These are phyloP conservation scores for Drosophila hamatofila DNA, from an alignment of 2,888 invertebrate species.

Conservation along the genomic window DNA sequence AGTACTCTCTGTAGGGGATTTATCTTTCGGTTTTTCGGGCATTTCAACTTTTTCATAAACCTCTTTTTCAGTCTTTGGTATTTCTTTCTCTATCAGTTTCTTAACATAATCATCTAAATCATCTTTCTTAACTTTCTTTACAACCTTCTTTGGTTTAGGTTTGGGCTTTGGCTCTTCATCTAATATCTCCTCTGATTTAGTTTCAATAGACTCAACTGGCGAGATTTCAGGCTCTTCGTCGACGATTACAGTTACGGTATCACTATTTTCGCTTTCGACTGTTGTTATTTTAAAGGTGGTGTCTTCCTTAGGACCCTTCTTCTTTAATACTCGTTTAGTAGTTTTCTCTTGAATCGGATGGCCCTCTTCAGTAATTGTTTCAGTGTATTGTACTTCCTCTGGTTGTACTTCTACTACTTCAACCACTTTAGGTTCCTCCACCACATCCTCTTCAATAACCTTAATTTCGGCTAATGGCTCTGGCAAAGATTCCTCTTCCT, in stretches of 20 bases:
- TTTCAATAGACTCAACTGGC: slow-evolving; percentile 41
- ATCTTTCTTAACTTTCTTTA: slow-evolving; percentile 78
- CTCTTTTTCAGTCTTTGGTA: slow-evolving; percentile 84
- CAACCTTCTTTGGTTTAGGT: slow-evolving; percentile 70
- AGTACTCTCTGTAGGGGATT: slow-evolving; percentile 35
- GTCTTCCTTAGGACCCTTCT: slow-evolving; percentile 76
- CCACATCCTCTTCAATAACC: slow-evolving; percentile 62
- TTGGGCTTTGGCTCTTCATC: slow-evolving; percentile 77
- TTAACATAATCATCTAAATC: slow-evolving; percentile 79
- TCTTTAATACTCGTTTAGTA: slow-evolving; percentile 79
- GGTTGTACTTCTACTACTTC: slow-evolving; percentile 78
- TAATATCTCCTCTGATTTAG: slow-evolving; percentile 69
- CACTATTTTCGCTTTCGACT: slow-evolving; percentile 79
- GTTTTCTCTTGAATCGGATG: slow-evolving; percentile 78
- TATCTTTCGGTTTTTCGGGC: slow-evolving; percentile 75
- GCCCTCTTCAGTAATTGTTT: slow-evolving; percentile 76
- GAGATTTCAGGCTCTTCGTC: slow-evolving; percentile 71
- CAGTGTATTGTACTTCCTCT: slow-evolving; percentile 70
- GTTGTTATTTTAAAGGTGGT: slow-evolving; percentile 79
- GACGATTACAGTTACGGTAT: slow-evolving; percentile 77
- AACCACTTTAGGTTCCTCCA: slow-evolving; percentile 49
- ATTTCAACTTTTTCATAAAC: slow-evolving; percentile 84
- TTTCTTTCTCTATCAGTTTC: slow-evolving; percentile 79
- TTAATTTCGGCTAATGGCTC: slow-evolving; percentile 55
- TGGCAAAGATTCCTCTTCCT: slow-evolving; percentile 43